Conservation (phyloP, 2,888 invertebrate species). For the Synergus japonicus region DNA sequence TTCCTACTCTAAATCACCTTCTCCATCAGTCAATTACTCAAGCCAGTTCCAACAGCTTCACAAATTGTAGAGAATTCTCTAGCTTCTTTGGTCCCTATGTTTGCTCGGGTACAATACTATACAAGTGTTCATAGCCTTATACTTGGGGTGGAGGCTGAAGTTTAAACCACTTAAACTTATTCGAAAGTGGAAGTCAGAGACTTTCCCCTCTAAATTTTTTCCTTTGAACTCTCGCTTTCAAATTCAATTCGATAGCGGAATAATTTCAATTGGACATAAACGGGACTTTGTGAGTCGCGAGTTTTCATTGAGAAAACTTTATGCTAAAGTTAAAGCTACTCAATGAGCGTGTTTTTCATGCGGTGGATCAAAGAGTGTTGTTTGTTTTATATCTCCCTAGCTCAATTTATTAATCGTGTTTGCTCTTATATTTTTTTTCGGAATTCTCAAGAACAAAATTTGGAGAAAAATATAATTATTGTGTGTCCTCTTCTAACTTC, state of each 20-base stretch:
- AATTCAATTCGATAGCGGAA: neutral
- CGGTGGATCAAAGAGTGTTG: constrained; percentile 62
- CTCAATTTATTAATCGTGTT: neutral
- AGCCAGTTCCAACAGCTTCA: constrained; percentile 4
- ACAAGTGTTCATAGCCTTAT: neutral
- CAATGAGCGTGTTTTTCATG: constrained; percentile 65
- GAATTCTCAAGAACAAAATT: too few species aligned
- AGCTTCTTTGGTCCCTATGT: neutral
- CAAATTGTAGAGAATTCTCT: constrained; percentile 57
- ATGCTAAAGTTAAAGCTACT: constrained; percentile 59
- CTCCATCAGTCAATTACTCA: constrained; percentile 20
- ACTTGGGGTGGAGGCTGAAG: neutral
- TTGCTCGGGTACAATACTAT: neutral
- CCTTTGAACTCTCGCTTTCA: constrained; percentile 10
- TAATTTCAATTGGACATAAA: constrained; percentile 28
- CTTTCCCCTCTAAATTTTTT: constrained; percentile 41
- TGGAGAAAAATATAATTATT: too few species aligned
- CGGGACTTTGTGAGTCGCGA: neutral
- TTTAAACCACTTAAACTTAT: neutral
- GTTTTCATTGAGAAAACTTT: constrained; percentile 62
- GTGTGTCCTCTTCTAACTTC: too few species aligned
- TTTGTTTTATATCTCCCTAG: neutral
- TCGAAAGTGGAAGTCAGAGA: constrained; percentile 60
- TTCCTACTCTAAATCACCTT: constrained; percentile 11
- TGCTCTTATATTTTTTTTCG: neutral